Conservation (phyloP, 1,140 invertebrate species). For the Artemia franciscana region DNA sequence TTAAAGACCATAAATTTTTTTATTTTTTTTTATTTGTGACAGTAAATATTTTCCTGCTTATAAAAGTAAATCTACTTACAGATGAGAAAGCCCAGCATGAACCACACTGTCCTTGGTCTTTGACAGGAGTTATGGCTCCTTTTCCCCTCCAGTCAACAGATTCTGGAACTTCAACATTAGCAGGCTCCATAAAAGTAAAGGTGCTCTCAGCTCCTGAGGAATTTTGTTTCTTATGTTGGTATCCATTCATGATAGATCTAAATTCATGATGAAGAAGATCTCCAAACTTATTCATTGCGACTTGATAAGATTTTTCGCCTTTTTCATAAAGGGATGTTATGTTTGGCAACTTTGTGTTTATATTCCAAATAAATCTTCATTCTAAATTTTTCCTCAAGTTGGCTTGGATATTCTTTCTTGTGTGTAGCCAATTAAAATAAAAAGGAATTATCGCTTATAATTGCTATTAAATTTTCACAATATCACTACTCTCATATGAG, state of each 20-base stretch:
- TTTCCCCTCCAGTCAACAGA: slow-evolving; percentile 62
- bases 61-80: too few relatives aligned
- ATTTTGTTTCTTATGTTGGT: slow-evolving; percentile 30
- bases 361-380: slow-evolving; percentile 73
- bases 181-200: slow-evolving; percentile 41
- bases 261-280: slow-evolving; percentile 64
- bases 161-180: slow-evolving; percentile 41
- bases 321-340: slow-evolving; percentile 45
- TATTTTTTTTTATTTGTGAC: too few relatives aligned
- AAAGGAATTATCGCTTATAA: too few relatives aligned
- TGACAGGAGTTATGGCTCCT: slow-evolving; percentile 70
- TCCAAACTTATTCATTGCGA: slow-evolving; percentile 53
- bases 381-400: slow-evolving; percentile 52
- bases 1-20: too few relatives aligned
- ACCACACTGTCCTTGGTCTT: slow-evolving; percentile 82
- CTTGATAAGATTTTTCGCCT: slow-evolving; percentile 36
- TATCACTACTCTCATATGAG: too few relatives aligned
- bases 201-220: slow-evolving; percentile 13
- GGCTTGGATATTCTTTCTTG: slow-evolving; percentile 39
- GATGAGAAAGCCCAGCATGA: slow-evolving; percentile 84
- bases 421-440: slow-evolving; percentile 25
- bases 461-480: too few relatives aligned
- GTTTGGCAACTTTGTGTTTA: slow-evolving; percentile 52
- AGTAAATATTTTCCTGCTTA: too few relatives aligned
- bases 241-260: slow-evolving; percentile 47